These are phyloP conservation scores for Drosophila helvetica DNA, from an alignment of 2,888 invertebrate genomes.

Conservation along the genomic window DNA sequence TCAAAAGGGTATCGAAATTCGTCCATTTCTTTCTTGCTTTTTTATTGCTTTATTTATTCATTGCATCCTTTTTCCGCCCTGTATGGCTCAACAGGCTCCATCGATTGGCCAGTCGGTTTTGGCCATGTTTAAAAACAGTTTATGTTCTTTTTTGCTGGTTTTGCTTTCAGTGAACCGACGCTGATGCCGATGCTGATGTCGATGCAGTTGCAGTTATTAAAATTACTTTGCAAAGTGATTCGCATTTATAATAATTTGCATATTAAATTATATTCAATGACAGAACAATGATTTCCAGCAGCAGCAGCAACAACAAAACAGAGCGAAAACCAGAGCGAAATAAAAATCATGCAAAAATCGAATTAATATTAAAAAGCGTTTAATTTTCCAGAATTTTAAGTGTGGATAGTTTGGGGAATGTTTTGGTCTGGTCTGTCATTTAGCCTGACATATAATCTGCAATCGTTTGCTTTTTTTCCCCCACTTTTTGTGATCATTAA, in stretches of 20 bases:
- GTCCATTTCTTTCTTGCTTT: not conserved
- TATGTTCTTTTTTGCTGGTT: constrained; percentile 49
- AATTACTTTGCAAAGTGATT: constrained; percentile 72
- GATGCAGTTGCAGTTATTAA: constrained; percentile 63
- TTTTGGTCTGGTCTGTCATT: constrained; percentile 22
- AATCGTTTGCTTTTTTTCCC: constrained; percentile 42
- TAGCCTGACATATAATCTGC: constrained; percentile 62
- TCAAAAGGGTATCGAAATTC: not conserved
- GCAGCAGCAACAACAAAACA: constrained; percentile 27
- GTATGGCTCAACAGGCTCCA: constrained; percentile 19
- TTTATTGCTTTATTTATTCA: constrained; percentile 61
- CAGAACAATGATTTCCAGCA: constrained; percentile 65
- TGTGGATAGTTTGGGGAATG: constrained; percentile 15
- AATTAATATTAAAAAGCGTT: constrained; percentile 77
- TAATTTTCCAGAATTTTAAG: constrained; percentile 70
- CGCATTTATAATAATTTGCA: constrained; percentile 77
- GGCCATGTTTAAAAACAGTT: constrained; percentile 70
- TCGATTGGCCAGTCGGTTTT: constrained; percentile 55
- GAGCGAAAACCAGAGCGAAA: constrained; percentile 63
- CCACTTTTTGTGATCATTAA: constrained; percentile 63
- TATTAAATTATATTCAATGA: constrained; percentile 73
- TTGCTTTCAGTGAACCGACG: constrained; percentile 28
- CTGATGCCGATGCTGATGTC: not conserved
- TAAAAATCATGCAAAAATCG: constrained; percentile 64
- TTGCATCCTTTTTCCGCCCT: constrained; percentile 11